Percentiles rank a stretch among this genome's conserved stretches.
phyloP scores from a whole-genome alignment of 2,113 vertebrate genomes.

The Tetrao urogallus region DNA sequence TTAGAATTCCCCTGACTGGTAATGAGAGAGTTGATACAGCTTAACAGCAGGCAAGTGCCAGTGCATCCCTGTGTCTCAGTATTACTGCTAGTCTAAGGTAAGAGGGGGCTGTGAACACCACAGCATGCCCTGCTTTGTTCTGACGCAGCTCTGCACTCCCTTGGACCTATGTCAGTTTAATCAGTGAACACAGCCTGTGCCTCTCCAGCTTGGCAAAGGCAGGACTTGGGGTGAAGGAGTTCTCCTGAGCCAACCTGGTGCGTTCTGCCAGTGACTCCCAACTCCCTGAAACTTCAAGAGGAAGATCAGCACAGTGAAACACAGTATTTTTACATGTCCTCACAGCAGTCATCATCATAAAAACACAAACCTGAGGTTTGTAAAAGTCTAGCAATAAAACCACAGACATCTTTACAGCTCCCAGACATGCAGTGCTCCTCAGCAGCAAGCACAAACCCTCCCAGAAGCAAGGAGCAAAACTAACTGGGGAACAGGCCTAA shows the following conservation, averaged over 20 bases:
- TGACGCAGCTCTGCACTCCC: background rate
- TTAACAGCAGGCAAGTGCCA: background rate
- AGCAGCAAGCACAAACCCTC: background rate
- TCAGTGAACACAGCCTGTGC: background rate
- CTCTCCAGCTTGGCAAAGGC: background rate
- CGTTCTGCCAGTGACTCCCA: constrained; percentile 30
- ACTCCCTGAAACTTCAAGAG: constrained; percentile 23
- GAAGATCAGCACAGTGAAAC: constrained; percentile 15
- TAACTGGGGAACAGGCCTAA: constrained; percentile 19
- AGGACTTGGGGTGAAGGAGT: background rate
- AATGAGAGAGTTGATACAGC: background rate
- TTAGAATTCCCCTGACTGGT: background rate
- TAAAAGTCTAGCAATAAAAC: constrained; percentile 61
- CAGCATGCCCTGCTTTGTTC: background rate
- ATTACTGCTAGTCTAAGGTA: background rate
- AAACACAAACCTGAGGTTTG: constrained; percentile 60
- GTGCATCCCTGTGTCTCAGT: background rate
- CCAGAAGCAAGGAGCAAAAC: constrained; percentile 4
- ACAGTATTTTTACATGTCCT: background rate
- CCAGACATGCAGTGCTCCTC: constrained; percentile 12
- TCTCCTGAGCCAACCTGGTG: background rate
- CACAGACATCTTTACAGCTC: constrained; percentile 60
- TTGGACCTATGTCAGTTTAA: background rate
- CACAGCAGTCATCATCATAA: constrained; percentile 46
- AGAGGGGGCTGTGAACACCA: background rate